Percentiles rank a stretch among this genome's conserved stretches.
Evolutionary conservation across 2,888 invertebrate genomes (phyloP).

Genomic region (Endotricha flammealis): DNA sequence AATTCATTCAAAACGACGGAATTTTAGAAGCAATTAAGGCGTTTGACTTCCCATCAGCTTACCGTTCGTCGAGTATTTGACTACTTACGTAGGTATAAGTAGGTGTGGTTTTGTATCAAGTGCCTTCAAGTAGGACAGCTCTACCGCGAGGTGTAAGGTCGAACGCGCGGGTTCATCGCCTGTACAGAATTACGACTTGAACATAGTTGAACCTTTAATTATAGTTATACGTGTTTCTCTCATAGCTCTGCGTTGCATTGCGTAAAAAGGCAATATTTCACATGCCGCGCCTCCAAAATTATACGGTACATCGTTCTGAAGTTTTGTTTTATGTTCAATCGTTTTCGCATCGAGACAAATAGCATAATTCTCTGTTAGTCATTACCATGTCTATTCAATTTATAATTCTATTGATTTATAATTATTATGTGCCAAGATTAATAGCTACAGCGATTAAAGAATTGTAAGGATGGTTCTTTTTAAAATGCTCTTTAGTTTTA

Average conservation of each 20-base stretch:
- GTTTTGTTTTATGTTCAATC: background rate
- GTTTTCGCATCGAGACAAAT: background rate
- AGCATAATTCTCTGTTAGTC: background rate
- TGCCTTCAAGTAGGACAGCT: conserved; percentile 22
- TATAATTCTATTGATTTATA: too few relatives aligned
- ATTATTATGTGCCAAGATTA: too few relatives aligned
- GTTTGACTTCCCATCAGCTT: conserved; percentile 6
- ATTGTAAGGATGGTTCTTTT: too few relatives aligned
- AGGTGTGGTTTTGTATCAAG: conserved; percentile 18
- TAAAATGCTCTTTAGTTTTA: too few relatives aligned
- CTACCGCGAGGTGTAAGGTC: conserved; percentile 28
- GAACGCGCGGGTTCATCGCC: conserved; percentile 37
- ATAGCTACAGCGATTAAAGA: too few relatives aligned
- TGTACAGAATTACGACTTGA: conserved; percentile 40
- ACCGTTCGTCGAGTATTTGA: conserved; percentile 7
- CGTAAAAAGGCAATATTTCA: conserved; percentile 22
- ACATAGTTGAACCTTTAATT: conserved; percentile 47
- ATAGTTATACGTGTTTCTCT: conserved; percentile 35
- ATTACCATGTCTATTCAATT: too few relatives aligned
- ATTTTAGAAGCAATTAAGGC: conserved; percentile 3
- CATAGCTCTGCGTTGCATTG: conserved; percentile 23
- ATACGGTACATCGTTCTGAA: conserved; percentile 11
- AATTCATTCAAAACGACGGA: background rate
- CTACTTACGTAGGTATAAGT: conserved; percentile 4
- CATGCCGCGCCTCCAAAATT: conserved; percentile 20